These are phyloP conservation scores for Hybognathus amarus DNA, from an alignment of 2,797 vertebrate genomes.

Conservation along the genomic window DNA sequence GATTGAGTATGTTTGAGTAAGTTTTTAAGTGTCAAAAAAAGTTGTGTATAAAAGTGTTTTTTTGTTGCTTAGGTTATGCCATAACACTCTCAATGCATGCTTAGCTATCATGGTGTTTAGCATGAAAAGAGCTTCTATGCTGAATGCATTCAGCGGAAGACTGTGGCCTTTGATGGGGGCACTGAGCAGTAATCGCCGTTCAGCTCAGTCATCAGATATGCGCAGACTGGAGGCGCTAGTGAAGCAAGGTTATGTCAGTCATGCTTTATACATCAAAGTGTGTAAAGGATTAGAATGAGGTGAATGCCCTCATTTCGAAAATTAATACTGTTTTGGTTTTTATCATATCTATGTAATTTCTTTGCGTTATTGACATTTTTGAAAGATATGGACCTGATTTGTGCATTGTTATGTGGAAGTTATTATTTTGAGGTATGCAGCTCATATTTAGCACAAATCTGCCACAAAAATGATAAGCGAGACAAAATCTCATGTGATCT, in stretches of 20 bases:
- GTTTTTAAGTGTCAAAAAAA: not conserved
- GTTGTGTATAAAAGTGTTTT: not conserved
- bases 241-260: conserved; percentile 18
- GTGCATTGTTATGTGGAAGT: not conserved
- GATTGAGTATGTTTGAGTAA: not conserved
- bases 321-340: not conserved
- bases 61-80: not conserved
- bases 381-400: not conserved
- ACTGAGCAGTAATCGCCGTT: conserved; percentile 11
- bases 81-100: not conserved
- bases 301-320: conserved; percentile 28
- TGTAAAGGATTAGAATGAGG: conserved; percentile 37
- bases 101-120: not conserved
- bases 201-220: conserved; percentile 41
- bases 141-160: conserved; percentile 31
- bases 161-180: conserved; percentile 43
- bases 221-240: conserved; percentile 36
- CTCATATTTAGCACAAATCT: not conserved
- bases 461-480: not conserved
- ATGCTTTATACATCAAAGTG: conserved; percentile 58
- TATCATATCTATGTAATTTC: not conserved
- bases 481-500: not conserved
- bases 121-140: conserved; percentile 37
- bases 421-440: not conserved
- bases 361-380: not conserved